A percentile compares a stretch with the other conserved stretches of the same genome.
These are phyloP conservation scores for Dendronephthya gigantea DNA, from an alignment of 64 coral and sea anemone genomes.

Conservation along the genomic window DNA sequence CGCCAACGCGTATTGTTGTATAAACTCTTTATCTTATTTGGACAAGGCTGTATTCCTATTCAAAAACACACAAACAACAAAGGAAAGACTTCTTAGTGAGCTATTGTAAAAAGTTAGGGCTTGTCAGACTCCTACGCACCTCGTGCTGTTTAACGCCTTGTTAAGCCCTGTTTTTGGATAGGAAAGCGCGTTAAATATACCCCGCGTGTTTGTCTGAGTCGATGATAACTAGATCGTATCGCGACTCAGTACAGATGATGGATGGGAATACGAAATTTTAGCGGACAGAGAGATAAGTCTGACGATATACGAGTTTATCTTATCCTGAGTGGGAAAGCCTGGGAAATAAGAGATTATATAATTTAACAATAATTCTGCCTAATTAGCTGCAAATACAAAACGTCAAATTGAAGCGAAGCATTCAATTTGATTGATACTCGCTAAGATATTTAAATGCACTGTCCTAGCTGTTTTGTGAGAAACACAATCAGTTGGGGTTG, in stretches of 20 bases:
- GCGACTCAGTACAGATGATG: neutral
- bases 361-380: neutral
- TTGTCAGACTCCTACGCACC: neutral
- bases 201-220: neutral
- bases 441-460: neutral
- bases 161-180: neutral
- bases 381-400: neutral
- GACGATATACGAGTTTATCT: neutral
- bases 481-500: neutral
- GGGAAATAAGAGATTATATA: neutral
- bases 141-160: neutral
- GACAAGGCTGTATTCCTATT: neutral
- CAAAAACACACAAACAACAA: neutral
- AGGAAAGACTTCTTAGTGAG: neutral
- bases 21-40: neutral
- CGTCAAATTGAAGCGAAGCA: neutral
- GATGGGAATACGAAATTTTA: neutral
- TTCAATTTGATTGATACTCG: neutral
- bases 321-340: neutral
- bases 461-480: neutral
- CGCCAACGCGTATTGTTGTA: neutral
- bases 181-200: neutral
- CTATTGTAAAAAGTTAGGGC: neutral
- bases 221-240: neutral
- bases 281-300: neutral